These are phyloP conservation scores for Argyresthia albistria DNA, from an alignment of 2,888 invertebrate genomes.

Conservation along the genomic window DNA sequence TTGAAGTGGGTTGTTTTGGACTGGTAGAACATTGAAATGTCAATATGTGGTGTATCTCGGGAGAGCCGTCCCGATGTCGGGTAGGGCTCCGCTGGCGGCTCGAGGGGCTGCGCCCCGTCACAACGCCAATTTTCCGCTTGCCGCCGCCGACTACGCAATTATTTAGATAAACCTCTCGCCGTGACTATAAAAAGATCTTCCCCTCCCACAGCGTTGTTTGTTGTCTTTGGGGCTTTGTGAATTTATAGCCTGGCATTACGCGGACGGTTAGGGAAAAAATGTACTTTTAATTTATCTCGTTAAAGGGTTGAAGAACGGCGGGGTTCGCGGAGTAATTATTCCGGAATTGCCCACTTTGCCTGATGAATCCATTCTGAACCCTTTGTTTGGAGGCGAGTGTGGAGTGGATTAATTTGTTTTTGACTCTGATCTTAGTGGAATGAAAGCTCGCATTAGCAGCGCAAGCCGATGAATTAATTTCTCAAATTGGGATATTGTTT, in stretches of 20 bases:
- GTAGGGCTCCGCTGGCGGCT: constrained; percentile 11
- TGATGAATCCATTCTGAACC: constrained; percentile 66
- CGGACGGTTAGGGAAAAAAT: constrained; percentile 67
- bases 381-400: constrained; percentile 48
- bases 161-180: constrained; percentile 72
- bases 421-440: constrained; percentile 47
- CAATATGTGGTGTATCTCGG: constrained; percentile 9
- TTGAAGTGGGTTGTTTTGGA: not conserved
- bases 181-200: constrained; percentile 71
- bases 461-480: constrained; percentile 30
- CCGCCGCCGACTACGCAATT: constrained; percentile 70
- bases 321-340: constrained; percentile 70
- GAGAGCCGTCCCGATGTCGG: not conserved
- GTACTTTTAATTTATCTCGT: constrained; percentile 73
- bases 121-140: constrained; percentile 69
- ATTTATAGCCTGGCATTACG: constrained; percentile 65
- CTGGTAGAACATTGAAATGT: constrained; percentile 10
- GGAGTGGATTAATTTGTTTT: constrained; percentile 61
- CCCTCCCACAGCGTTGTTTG: constrained; percentile 53
- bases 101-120: constrained; percentile 22
- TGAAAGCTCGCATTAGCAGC: constrained; percentile 58
- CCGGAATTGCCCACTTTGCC: constrained; percentile 70
- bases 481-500: not conserved
- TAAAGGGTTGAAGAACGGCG: constrained; percentile 70
- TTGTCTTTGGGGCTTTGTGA: constrained; percentile 70